Percentiles rank a stretch among this genome's conserved stretches.
Evolutionary conservation across 2,797 vertebrate species (phyloP).

Genomic region (Oophaga sylvatica): DNA sequence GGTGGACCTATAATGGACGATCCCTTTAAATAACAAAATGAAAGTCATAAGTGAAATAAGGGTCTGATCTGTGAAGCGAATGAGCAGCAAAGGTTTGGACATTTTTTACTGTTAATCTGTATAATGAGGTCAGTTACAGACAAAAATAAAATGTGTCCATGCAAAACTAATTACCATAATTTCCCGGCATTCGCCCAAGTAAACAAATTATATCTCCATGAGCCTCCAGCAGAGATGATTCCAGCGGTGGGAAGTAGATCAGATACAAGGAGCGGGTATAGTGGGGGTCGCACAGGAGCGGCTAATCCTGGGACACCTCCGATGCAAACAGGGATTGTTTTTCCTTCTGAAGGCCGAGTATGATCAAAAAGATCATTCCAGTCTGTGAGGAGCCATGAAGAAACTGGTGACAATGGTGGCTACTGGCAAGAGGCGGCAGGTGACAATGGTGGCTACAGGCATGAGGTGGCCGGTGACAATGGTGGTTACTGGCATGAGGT

Average conservation of each 20-base stretch:
- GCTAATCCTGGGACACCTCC: constrained; percentile 29
- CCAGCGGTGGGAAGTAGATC: constrained; percentile 53
- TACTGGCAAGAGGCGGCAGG: neutral
- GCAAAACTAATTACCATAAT: constrained; percentile 57
- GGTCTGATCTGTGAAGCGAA: too few species aligned
- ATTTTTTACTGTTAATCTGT: neutral
- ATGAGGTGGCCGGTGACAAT: neutral
- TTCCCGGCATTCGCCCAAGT: constrained; percentile 47
- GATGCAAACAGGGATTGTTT: neutral
- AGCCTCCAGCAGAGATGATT: constrained; percentile 49
- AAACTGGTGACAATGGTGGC: neutral
- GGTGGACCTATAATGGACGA: neutral
- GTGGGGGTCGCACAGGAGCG: neutral
- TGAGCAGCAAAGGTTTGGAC: neutral
- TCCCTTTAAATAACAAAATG: neutral
- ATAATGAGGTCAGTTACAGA: neutral
- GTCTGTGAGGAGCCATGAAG: neutral
- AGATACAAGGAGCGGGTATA: constrained; percentile 43
- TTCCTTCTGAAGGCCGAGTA: neutral
- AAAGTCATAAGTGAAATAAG: too few species aligned
- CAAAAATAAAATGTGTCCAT: constrained; percentile 34
- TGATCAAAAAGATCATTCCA: neutral
- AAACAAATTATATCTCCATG: constrained; percentile 47
- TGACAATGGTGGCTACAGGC: too few species aligned
- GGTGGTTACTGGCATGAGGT: neutral